Percentiles rank a stretch among this genome's conserved stretches.
These are phyloP conservation scores for Drymonia ruficornis DNA, from an alignment of 2,888 invertebrate genomes.

Conservation along the genomic window DNA sequence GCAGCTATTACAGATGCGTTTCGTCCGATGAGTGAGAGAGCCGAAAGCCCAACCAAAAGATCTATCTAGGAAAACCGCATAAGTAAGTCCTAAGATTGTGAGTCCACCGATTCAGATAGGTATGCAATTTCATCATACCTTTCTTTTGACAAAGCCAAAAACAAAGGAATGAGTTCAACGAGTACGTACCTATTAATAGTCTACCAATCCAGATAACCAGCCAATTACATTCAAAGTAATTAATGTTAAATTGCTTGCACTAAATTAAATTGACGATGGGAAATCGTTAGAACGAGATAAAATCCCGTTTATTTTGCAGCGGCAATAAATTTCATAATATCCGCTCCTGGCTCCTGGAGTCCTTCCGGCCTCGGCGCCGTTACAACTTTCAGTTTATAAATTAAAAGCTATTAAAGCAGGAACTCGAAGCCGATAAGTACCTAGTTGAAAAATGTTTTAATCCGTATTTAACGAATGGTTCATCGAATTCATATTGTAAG, in stretches of 20 bases:
- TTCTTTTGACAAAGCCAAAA: too few relatives aligned
- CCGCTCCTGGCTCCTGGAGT: conserved; percentile 3
- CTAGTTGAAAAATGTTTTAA: conserved; percentile 2
- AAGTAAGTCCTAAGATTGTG: too few relatives aligned
- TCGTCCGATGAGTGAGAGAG: too few relatives aligned
- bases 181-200: neutral
- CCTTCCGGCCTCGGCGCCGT: neutral
- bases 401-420: conserved; percentile 6
- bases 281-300: conserved; percentile 6
- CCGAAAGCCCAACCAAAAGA: too few relatives aligned
- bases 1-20: too few relatives aligned
- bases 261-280: conserved; percentile 5
- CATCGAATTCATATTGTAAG: too few relatives aligned
- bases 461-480: neutral
- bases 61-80: too few relatives aligned
- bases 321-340: conserved; percentile 8
- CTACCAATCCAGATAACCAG: neutral
- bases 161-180: too few relatives aligned
- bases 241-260: conserved; percentile 8
- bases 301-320: conserved; percentile 9
- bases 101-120: too few relatives aligned
- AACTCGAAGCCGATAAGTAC: conserved; percentile 3
- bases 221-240: conserved; percentile 1
- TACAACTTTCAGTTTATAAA: conserved; percentile 9
- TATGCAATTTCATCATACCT: too few relatives aligned